Evolutionary conservation across 2,888 invertebrate species (phyloP).

Genomic region (Anticlea derivata): DNA sequence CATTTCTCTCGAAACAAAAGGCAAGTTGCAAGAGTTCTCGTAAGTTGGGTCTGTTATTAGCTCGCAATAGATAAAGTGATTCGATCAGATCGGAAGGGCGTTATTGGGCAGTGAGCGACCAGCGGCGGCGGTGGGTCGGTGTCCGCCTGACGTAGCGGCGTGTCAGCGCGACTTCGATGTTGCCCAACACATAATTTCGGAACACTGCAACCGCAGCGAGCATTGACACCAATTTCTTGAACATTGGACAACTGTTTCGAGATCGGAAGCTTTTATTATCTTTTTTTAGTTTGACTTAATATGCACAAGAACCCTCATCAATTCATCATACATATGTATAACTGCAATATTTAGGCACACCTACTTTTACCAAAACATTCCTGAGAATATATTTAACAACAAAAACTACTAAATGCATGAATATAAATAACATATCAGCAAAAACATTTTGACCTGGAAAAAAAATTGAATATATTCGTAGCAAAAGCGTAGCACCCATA

Average conservation of each 20-base stretch:
- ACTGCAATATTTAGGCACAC: background rate
- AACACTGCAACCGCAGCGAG: constrained; percentile 81
- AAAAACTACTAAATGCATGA: background rate
- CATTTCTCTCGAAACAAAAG: constrained; percentile 28
- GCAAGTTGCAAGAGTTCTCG: constrained; percentile 19
- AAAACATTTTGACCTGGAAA: background rate
- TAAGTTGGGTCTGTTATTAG: constrained; percentile 34
- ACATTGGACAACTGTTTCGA: constrained; percentile 63
- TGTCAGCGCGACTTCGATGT: constrained; percentile 51
- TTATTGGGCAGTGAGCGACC: constrained; percentile 46
- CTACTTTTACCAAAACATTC: background rate
- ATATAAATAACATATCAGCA: background rate
- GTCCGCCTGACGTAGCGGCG: constrained; percentile 47
- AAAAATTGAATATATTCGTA: constrained; percentile 19
- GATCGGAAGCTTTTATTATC: constrained; percentile 51
- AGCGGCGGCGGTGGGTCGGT: constrained; percentile 56
- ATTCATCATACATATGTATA: too few species aligned
- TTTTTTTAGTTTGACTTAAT: too few species aligned
- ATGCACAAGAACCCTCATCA: background rate
- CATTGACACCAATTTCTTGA: constrained; percentile 80
- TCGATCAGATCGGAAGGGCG: constrained; percentile 68
- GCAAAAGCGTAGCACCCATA: constrained; percentile 27
- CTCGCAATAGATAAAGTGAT: constrained; percentile 54
- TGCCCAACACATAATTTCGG: constrained; percentile 80
- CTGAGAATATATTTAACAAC: background rate